phyloP scores from a whole-genome alignment of 1,140 invertebrate species.

The Hestina assimilis region DNA sequence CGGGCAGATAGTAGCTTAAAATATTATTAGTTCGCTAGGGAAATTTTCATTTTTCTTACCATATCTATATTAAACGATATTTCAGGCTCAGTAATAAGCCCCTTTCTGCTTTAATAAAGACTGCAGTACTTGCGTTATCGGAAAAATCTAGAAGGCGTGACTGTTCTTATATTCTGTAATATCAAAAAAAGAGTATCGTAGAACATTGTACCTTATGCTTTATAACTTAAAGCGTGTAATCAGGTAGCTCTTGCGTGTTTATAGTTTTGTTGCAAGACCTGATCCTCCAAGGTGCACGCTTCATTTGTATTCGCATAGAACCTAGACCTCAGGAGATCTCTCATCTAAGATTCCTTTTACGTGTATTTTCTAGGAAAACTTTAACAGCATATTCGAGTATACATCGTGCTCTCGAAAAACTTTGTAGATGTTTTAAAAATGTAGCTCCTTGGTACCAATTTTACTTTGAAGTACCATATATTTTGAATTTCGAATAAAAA shows the following conservation, averaged over 20 bases:
- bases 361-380: conserved; percentile 26
- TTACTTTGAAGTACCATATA: conserved; percentile 4
- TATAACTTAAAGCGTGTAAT: background rate
- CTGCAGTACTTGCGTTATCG: conserved; percentile 13
- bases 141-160: conserved; percentile 19
- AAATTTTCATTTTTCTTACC: conserved; percentile 5
- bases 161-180: conserved; percentile 3
- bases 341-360: conserved; percentile 38
- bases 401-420: conserved; percentile 9
- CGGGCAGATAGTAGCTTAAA: background rate
- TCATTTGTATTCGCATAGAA: conserved; percentile 34
- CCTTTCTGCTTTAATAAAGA: conserved; percentile 16
- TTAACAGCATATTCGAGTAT: conserved; percentile 10
- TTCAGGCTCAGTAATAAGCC: conserved; percentile 15
- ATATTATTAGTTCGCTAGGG: background rate
- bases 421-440: conserved; percentile 14
- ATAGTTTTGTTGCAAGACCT: conserved; percentile 20
- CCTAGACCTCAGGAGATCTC: conserved; percentile 29
- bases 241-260: background rate
- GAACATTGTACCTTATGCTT: background rate
- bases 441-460: background rate
- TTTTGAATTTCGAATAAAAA: too few species aligned
- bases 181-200: background rate
- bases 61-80: conserved; percentile 10
- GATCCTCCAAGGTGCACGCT: conserved; percentile 26